These are phyloP conservation scores for Odontocerum albicorne DNA, from an alignment of 2,888 invertebrate species.

Conservation along the genomic window DNA sequence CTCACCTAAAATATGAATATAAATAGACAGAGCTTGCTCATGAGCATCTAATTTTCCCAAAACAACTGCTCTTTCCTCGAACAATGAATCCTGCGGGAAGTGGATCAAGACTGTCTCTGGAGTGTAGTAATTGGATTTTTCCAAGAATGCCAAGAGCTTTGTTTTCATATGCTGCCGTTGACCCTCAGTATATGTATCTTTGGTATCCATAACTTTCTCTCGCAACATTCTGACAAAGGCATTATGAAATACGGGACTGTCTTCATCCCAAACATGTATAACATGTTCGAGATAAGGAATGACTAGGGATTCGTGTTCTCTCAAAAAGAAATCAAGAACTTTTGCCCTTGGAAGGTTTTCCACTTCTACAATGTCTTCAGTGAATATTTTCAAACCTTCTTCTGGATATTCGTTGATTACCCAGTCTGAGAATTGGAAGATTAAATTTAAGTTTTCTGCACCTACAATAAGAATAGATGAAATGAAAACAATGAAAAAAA, in stretches of 20 bases:
- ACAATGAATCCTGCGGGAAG: slow-evolving; percentile 81
- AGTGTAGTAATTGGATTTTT: slow-evolving; percentile 78
- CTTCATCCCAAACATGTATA: slow-evolving; percentile 87
- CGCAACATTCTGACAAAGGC: slow-evolving; percentile 87
- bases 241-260: slow-evolving; percentile 85
- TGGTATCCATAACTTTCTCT: slow-evolving; percentile 62
- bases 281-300: slow-evolving; percentile 95
- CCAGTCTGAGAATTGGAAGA: slow-evolving; percentile 94
- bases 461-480: slow-evolving; percentile 50
- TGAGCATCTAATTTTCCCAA: slow-evolving; percentile 88
- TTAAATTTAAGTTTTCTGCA: slow-evolving; percentile 77
- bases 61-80: slow-evolving; percentile 94
- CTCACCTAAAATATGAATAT: slow-evolving; percentile 83
- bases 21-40: slow-evolving; percentile 90
- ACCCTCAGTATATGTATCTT: slow-evolving; percentile 27
- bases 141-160: slow-evolving; percentile 75
- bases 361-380: slow-evolving; percentile 84
- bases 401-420: slow-evolving; percentile 83
- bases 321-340: slow-evolving; percentile 85
- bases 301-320: slow-evolving; percentile 77
- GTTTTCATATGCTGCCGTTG: slow-evolving; percentile 47
- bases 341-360: slow-evolving; percentile 86
- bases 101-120: slow-evolving; percentile 85
- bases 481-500: neutral
- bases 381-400: slow-evolving; percentile 88